These are phyloP conservation scores for Osmoderma eremita DNA, from an alignment of 2,888 invertebrate genomes.

Conservation along the genomic window DNA sequence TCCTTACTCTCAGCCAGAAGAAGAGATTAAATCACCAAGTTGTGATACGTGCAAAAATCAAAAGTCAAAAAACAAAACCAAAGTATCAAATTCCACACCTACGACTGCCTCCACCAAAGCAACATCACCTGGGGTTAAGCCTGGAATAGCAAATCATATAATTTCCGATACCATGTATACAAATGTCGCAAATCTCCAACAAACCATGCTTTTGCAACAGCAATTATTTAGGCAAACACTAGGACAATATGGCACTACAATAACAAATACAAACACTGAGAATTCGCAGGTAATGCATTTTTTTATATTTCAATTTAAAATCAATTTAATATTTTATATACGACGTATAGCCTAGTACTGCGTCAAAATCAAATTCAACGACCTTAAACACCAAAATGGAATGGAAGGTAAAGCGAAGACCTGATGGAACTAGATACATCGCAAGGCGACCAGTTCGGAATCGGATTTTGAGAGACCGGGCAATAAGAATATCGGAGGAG, in stretches of 20 bases:
- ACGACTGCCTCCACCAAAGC: slow-evolving; percentile 47
- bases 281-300: slow-evolving; percentile 2
- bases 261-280: slow-evolving; percentile 52
- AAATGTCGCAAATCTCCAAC: slow-evolving; percentile 74
- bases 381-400: slow-evolving; percentile 67
- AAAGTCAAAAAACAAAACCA: slow-evolving; percentile 54
- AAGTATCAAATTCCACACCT: slow-evolving; percentile 49
- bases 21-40: slow-evolving; percentile 49
- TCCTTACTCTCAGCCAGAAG: slow-evolving; percentile 53
- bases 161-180: slow-evolving; percentile 76
- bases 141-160: slow-evolving; percentile 54
- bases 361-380: slow-evolving; percentile 33
- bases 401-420: slow-evolving; percentile 81
- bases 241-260: slow-evolving; percentile 59
- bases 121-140: slow-evolving; percentile 54
- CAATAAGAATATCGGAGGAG: slow-evolving; percentile 73
- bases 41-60: slow-evolving; percentile 55
- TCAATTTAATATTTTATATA: neutral
- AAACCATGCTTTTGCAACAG: slow-evolving; percentile 76
- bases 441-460: slow-evolving; percentile 76
- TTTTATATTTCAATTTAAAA: neutral
- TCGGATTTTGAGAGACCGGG: slow-evolving; percentile 73
- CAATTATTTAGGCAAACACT: slow-evolving; percentile 70
- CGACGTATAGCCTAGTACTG: neutral
- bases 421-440: slow-evolving; percentile 81